Conservation (phyloP, 2,113 vertebrate species). For the Ameiurus melas region DNA sequence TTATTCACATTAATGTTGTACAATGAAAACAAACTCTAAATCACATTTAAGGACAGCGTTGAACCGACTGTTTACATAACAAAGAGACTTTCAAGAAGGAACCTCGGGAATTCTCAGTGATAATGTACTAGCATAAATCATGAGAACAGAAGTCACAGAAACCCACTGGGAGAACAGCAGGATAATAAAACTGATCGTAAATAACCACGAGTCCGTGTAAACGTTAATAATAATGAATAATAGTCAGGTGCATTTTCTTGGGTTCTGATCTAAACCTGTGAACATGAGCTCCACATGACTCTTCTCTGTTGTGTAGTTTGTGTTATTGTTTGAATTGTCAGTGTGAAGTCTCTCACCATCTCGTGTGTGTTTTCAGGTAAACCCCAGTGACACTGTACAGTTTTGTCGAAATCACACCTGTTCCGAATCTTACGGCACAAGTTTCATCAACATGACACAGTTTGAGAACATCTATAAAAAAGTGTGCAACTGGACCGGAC, state of each 20-base stretch:
- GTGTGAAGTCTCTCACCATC: neutral
- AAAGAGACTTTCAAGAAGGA: no score
- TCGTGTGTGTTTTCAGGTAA: neutral
- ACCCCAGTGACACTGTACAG: fast-evolving
- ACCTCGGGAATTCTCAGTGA: neutral
- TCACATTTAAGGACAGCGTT: no score
- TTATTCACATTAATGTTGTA: no score
- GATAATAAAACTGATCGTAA: neutral
- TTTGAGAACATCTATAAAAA: neutral
- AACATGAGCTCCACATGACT: neutral
- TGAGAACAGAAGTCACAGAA: neutral
- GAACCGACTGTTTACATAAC: no score
- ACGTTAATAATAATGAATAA: neutral
- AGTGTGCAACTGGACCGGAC: neutral
- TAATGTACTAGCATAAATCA: neutral
- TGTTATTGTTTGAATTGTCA: neutral
- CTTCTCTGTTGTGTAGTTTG: neutral
- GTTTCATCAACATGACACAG: neutral
- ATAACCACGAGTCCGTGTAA: neutral
- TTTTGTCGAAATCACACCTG: neutral
- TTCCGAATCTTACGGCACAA: neutral
- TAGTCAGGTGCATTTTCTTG: no score
- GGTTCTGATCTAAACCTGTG: neutral
- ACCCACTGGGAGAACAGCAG: neutral
- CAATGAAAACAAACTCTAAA: no score